Evolutionary conservation across 2,113 vertebrate species (phyloP).

Genomic region (Zeus faber): DNA sequence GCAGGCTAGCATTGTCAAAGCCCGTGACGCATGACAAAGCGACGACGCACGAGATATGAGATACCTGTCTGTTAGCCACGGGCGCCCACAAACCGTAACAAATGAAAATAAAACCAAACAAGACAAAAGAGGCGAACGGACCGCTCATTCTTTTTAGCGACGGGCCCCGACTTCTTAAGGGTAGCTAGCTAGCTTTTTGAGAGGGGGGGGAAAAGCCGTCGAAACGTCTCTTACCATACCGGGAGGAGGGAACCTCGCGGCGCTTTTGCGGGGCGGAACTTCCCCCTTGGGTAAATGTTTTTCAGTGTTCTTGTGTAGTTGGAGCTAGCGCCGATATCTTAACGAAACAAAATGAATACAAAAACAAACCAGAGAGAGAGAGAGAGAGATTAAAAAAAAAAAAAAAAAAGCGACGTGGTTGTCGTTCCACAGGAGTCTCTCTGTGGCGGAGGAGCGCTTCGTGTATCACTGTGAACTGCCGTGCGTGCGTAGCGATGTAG

Average conservation of each 20-base stretch:
- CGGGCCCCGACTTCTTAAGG: no score
- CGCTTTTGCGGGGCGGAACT: slow-evolving; percentile 88
- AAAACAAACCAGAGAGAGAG: no score
- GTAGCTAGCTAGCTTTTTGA: no score
- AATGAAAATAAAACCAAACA: no score
- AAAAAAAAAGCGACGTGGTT: slow-evolving; percentile 81
- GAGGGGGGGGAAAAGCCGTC: slow-evolving; percentile 79
- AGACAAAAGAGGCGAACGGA: no score
- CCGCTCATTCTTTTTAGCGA: no score
- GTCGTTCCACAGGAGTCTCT: slow-evolving; percentile 97
- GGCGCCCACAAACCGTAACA: no score
- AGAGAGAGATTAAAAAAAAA: no score
- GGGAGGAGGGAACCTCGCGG: slow-evolving; percentile 88
- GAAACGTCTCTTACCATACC: slow-evolving; percentile 69
- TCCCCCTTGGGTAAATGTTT: slow-evolving; percentile 96
- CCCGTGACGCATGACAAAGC: no score
- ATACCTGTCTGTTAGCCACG: no score
- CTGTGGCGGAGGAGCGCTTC: slow-evolving; percentile 83
- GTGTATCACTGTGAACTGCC: slow-evolving; percentile 99
- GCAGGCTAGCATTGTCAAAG: no score
- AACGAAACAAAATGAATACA: slow-evolving; percentile 7
- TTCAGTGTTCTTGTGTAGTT: slow-evolving; percentile 96
- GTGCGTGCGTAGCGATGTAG: slow-evolving; percentile 97
- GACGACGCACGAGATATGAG: no score
- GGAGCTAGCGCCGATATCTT: slow-evolving; percentile 97